Evolutionary conservation across 2,888 invertebrate genomes (phyloP), one percentile per base, ranked within the genome.

Genomic region (Heliconius ismenius): DNA sequence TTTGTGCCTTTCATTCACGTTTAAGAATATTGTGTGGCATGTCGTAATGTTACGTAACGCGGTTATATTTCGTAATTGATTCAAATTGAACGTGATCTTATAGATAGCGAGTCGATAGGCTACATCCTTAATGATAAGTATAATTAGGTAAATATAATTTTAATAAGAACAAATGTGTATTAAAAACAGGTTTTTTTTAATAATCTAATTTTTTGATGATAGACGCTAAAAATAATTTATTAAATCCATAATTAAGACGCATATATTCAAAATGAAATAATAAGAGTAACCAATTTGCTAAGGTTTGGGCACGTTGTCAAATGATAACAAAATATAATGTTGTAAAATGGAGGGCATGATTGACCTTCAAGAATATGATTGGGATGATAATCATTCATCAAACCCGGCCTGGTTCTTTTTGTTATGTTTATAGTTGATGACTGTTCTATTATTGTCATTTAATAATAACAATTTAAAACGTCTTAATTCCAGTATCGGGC

Each of bases 401-500:
- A 43, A 43, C 15, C 43, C 18, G 6, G 15, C 43, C 18, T 43
- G 2, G 15, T 1, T 43, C 18, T 43, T 43, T 18, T 18, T 4
- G 15, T 43, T 43, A 43, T 1, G 43, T 43, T 15, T 43, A 43
- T 43, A 6, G 43, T 6, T 32, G 32, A 32, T 32, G 43, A 18
- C 6, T 43, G 43, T 43, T 43, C 6, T 43, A 6, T 4, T 15
- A 43, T 43, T 15, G 15, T 43, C 4, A 43, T 18, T 43, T 43
- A 43, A 43, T 43, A 43, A 6, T 43, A 43, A 43, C 18, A 43
- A 43, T 43, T 43, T 15, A 18, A 43, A 18, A 18, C 43, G 4
- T 28, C 26, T 28, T 2, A 67, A 62, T 79, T 82, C 9, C 81
- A 93, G 93, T 92, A 81, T 92, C 92, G 80, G 91, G 92, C 58